Evolutionary conservation across 2,113 vertebrate genomes (phyloP).

Genomic region (Delphinapterus leucas): DNA sequence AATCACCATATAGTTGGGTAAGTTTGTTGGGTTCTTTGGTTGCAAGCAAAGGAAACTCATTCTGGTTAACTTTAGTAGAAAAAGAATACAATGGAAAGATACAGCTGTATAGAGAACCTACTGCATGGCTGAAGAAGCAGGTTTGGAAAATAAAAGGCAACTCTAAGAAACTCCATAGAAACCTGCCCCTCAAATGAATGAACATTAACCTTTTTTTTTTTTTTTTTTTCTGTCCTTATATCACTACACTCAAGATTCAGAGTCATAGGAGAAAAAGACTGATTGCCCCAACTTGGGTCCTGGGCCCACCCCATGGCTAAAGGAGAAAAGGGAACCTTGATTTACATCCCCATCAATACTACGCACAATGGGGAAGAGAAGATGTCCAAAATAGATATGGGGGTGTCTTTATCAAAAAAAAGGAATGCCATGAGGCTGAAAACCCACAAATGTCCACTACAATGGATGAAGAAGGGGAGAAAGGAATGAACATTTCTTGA

Average conservation of each 20-base stretch:
- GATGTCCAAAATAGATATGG: neutral
- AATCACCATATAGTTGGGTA: neutral
- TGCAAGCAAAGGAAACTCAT: slow-evolving; percentile 23
- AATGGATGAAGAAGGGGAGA: neutral
- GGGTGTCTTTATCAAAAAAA: neutral
- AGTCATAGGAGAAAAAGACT: neutral
- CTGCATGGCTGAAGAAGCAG: neutral
- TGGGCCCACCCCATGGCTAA: neutral
- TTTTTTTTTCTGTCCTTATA: neutral
- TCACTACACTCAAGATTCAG: neutral
- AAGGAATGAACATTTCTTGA: neutral
- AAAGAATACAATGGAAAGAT: neutral
- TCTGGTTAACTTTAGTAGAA: neutral
- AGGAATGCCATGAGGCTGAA: neutral
- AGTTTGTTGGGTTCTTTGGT: slow-evolving; percentile 16
- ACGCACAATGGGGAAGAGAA: neutral
- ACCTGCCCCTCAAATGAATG: neutral
- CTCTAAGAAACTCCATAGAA: neutral
- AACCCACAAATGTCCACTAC: neutral
- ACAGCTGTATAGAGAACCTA: neutral
- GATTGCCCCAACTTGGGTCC: neutral
- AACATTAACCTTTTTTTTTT: neutral
- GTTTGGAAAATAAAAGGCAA: neutral
- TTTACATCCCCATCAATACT: neutral
- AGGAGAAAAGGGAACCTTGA: neutral